Evolutionary conservation across 2,113 vertebrate genomes (phyloP), one percentile per base, ranked within the genome.

Genomic region (Hiodon tergisus): DNA sequence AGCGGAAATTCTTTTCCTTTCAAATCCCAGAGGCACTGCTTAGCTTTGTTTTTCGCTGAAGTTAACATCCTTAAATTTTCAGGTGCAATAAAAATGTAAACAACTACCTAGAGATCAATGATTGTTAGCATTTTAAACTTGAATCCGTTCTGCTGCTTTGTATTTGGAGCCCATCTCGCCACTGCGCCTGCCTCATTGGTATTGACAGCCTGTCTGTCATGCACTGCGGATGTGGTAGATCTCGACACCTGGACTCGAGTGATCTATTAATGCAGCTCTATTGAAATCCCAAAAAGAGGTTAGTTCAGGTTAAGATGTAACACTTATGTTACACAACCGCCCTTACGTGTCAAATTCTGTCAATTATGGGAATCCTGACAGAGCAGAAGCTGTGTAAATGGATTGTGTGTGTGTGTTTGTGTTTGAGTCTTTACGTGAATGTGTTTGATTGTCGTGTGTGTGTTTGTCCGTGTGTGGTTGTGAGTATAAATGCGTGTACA

Each of bases 21-120:
- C 17, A 16, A 69, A 69, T 69, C 67, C 53, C 67, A 53, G 48
- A 71, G 17, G 69, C 47, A 31, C 54, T 71, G 54, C 73, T 51
- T 75, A 3, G 53, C 5, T 48, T 52, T 74, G 70, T 69, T 76
- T 76, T 63, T 73, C 50, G 51, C 51, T 51, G 65, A 73, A 52
- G 63, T 46, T 48, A 69, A 31, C 75, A 67, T 31, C 52, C 4
- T 50, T 10, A 67, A 51, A 74, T 46, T 63, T 58, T 51, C 48
- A 76, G 65, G 75, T 67, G 5, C 4, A 66, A 61, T 17, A 17
- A 61, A 53, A 73, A 68, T 57, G 16, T 14, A 47, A 71, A 57
- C 54, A 16, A 54, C 63, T 71, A 71, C 16, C 69, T 8, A 4
- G 17, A 71, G 69, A 71, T 55, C 69, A 55, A 55, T 58, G 69